phyloP scores from a whole-genome alignment of 1,140 invertebrate genomes.

The Diprion similis region DNA sequence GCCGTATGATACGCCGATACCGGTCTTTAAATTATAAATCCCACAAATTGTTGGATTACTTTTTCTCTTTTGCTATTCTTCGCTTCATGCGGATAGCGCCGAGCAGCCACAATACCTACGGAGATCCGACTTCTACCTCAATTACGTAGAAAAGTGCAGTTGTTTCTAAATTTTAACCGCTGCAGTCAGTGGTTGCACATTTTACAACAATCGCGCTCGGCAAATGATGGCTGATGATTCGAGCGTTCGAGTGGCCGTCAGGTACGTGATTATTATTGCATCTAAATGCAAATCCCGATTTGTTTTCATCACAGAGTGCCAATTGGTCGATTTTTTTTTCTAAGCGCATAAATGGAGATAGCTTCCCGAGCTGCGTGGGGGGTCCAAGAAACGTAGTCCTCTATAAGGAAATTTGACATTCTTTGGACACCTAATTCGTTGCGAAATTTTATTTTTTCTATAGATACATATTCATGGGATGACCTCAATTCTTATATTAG shows the following conservation, averaged over 20 bases:
- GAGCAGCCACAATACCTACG: background rate
- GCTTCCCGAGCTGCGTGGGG: conserved; percentile 1
- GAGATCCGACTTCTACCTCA: background rate
- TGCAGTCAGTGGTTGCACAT: conserved; percentile 11
- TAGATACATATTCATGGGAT: no score
- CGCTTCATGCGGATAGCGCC: no score
- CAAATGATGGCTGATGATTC: conserved; percentile 53
- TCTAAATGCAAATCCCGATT: conserved; percentile 23
- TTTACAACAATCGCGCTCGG: conserved; percentile 26
- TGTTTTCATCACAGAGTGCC: conserved; percentile 17
- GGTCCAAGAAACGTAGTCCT: background rate
- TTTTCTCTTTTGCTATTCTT: background rate
- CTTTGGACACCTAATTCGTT: no score
- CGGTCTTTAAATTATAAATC: background rate
- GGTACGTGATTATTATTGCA: conserved; percentile 41
- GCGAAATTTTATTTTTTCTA: no score
- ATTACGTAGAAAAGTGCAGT: background rate
- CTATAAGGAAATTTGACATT: background rate
- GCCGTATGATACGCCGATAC: background rate
- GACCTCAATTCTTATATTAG: no score
- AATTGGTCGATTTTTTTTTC: conserved; percentile 24
- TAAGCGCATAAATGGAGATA: conserved; percentile 9
- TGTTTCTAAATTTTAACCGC: background rate
- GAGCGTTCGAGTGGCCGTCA: conserved; percentile 56
- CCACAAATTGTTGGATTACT: background rate